phyloP scores from a whole-genome alignment of 2,888 invertebrate genomes.

The Heliconius hortense region DNA sequence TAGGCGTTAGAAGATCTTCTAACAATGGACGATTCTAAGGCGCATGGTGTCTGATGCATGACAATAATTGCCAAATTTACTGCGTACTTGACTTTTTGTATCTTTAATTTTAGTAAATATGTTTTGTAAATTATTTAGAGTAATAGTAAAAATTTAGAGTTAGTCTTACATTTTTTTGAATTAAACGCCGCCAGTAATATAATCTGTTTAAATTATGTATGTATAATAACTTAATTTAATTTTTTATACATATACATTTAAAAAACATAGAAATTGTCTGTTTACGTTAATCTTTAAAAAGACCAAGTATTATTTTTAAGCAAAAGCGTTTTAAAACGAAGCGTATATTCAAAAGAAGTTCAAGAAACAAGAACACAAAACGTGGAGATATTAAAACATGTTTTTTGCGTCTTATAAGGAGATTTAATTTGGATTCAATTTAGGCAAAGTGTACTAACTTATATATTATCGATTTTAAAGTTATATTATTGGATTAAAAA shows the following conservation, averaged over 20 bases:
- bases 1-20: constrained; percentile 4
- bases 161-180: background rate
- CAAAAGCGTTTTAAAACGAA: background rate
- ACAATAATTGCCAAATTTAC: constrained; percentile 1
- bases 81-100: background rate
- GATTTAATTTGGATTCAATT: constrained; percentile 1
- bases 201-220: too few species aligned
- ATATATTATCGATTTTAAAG: background rate
- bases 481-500: background rate
- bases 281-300: background rate
- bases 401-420: constrained; percentile 1
- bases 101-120: background rate
- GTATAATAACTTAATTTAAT: too few species aligned
- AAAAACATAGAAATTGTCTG: background rate
- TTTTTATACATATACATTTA: too few species aligned
- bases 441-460: background rate
- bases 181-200: background rate
- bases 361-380: background rate
- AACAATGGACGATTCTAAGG: background rate
- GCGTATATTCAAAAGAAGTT: background rate
- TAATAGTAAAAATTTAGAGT: too few species aligned
- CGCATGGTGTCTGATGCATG: background rate
- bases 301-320: background rate
- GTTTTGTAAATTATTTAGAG: too few species aligned
- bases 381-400: background rate